Percentiles rank a stretch among this genome's conserved stretches.
Conservation (phyloP, 2,797 vertebrate genomes). For the Amphiprion clarkii region DNA sequence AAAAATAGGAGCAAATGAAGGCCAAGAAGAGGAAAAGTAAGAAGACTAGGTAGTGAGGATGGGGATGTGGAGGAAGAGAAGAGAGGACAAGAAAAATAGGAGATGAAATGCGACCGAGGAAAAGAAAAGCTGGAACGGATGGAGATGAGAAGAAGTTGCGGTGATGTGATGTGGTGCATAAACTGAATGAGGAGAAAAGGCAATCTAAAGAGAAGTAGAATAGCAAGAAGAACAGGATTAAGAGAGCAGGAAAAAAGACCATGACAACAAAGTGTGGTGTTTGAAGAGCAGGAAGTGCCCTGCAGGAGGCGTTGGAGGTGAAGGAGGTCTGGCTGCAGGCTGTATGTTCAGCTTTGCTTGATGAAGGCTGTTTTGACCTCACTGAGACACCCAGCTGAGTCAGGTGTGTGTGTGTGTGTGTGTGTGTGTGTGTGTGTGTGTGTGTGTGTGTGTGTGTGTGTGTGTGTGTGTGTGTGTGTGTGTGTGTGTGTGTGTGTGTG, state of each 20-base stretch:
- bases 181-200: neutral
- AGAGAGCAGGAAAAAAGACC: neutral
- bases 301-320: constrained; percentile 55
- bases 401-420: constrained; percentile 61
- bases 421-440: constrained; percentile 58
- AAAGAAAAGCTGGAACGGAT: neutral
- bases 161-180: neutral
- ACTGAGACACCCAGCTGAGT: constrained; percentile 53
- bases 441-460: constrained; percentile 58
- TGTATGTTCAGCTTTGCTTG: constrained; percentile 74
- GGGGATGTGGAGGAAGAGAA: neutral
- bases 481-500: constrained; percentile 55
- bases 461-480: constrained; percentile 58
- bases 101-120: neutral
- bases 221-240: neutral
- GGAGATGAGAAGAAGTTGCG: neutral
- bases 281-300: constrained; percentile 41
- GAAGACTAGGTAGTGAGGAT: neutral
- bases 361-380: constrained; percentile 59
- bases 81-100: neutral
- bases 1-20: neutral
- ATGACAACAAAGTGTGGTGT: neutral
- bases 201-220: neutral
- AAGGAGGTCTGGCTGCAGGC: constrained; percentile 56
- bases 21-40: neutral